These are phyloP conservation scores for Carassius gibelio DNA, from an alignment of 2,113 vertebrate species.

Conservation along the genomic window DNA sequence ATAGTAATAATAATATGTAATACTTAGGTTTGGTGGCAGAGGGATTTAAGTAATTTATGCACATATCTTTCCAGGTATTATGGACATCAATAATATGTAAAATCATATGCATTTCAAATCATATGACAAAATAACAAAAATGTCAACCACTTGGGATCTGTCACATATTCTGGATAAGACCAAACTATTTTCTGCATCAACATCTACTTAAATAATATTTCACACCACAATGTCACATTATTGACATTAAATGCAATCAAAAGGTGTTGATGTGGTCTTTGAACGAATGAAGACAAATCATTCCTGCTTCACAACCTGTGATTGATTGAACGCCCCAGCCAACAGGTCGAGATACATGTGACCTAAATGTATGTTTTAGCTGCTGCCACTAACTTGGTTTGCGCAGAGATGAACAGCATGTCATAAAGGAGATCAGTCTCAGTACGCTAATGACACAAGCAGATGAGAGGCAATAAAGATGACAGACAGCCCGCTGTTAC, in stretches of 20 bases:
- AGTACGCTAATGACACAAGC: constrained; percentile 42
- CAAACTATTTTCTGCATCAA: neutral
- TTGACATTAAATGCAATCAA: neutral
- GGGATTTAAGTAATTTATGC: no score
- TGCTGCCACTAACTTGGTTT: constrained; percentile 28
- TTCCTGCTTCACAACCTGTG: neutral
- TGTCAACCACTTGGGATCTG: neutral
- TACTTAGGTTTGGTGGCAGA: neutral
- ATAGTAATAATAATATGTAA: neutral
- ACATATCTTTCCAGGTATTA: no score
- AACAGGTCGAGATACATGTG: constrained; percentile 14
- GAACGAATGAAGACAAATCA: constrained; percentile 9
- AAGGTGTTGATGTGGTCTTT: neutral
- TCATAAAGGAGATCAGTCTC: constrained; percentile 41
- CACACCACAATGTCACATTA: neutral
- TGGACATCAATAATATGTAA: no score
- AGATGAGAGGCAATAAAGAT: constrained; percentile 46
- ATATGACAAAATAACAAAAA: neutral
- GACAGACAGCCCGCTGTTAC: constrained; percentile 35
- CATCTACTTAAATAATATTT: neutral
- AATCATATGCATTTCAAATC: no score
- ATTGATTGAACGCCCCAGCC: neutral
- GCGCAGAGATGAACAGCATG: constrained; percentile 21
- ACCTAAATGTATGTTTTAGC: constrained; percentile 25
- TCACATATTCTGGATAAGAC: neutral